Percentiles rank a stretch among this genome's conserved stretches.
Conservation (phyloP, 2,113 vertebrate genomes). For the Myotis davidii region DNA sequence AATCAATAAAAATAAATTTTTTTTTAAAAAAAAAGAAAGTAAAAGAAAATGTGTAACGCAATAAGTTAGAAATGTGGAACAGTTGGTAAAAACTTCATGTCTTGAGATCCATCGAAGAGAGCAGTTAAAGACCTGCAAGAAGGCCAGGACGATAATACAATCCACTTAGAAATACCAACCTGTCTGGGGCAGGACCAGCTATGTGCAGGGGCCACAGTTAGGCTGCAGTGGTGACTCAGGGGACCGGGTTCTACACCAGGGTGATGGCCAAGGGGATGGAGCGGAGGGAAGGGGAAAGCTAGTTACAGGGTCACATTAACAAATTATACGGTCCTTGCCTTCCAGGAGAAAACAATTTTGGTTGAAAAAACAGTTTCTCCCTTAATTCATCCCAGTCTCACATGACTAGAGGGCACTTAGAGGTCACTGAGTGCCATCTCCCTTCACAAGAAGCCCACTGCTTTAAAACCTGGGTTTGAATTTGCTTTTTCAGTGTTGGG, state of each 20-base stretch:
- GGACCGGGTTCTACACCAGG: not conserved
- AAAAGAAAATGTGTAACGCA: not conserved
- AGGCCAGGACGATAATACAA: not conserved
- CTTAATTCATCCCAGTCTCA: not conserved
- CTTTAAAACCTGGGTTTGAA: not conserved
- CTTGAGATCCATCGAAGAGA: not conserved
- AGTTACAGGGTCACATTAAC: not conserved
- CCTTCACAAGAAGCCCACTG: not conserved
- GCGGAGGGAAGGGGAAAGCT: not conserved
- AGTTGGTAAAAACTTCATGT: not conserved
- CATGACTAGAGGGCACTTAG: not conserved
- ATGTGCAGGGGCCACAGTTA: accelerated
- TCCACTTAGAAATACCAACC: not conserved
- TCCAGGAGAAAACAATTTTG: slow-evolving; percentile 36
- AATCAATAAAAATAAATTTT: no score
- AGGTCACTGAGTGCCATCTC: not conserved
- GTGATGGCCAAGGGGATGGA: not conserved
- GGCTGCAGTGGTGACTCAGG: not conserved
- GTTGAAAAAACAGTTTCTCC: slow-evolving; percentile 28
- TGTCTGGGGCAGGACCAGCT: not conserved
- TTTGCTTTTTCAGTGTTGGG: not conserved
- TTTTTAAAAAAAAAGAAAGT: no score
- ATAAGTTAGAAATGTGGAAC: not conserved
- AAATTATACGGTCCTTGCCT: not conserved
- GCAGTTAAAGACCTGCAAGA: not conserved